Percentiles rank a stretch among this genome's conserved stretches.
These are phyloP conservation scores for Octopus sinensis DNA, from an alignment of 1,140 invertebrate species.

Conservation along the genomic window DNA sequence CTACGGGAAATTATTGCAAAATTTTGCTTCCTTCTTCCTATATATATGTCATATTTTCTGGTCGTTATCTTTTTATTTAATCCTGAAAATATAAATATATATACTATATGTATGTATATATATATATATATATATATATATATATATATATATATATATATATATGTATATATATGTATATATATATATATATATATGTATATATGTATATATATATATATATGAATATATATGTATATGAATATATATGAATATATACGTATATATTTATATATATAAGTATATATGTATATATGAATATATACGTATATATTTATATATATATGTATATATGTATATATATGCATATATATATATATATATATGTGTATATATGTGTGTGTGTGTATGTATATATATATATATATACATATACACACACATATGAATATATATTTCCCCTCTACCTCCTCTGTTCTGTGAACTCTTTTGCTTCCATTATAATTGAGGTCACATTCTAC, in stretches of 20 bases:
- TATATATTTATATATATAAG: conserved; percentile 11
- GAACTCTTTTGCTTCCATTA: too few species aligned
- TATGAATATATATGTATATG: conserved; percentile 11
- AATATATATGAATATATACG: conserved; percentile 16
- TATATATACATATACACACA: conserved; percentile 12
- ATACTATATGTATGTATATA: background rate
- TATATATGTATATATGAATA: conserved; percentile 9
- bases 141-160: background rate
- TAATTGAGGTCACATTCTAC: too few species aligned
- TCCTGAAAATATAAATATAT: too few species aligned
- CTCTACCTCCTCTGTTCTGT: too few species aligned
- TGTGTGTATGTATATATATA: conserved; percentile 20
- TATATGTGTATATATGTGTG: conserved; percentile 19
- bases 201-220: conserved; percentile 14
- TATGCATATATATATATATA: conserved; percentile 18
- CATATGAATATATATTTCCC: background rate
- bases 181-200: conserved; percentile 15
- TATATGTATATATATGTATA: conserved; percentile 18
- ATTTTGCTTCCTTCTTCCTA: too few species aligned
- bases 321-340: conserved; percentile 25
- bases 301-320: conserved; percentile 20
- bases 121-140: background rate
- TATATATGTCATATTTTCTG: too few species aligned
- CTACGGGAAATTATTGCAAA: too few species aligned
- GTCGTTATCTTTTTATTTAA: too few species aligned